Conservation (phyloP, 2,888 invertebrate species). For the Perizoma affinitatum region DNA sequence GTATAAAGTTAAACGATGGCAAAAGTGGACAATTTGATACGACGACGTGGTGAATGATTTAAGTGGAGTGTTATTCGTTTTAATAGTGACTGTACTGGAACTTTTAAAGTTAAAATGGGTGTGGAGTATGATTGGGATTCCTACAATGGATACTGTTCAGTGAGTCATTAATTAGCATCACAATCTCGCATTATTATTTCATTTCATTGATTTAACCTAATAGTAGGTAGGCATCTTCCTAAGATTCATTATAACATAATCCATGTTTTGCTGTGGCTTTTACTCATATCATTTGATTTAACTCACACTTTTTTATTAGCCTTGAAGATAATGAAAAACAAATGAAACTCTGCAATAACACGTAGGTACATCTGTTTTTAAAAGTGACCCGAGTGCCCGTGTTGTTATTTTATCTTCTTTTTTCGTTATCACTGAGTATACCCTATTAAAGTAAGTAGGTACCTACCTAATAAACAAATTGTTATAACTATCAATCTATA, state of each 20-base stretch:
- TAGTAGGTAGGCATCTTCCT: too few species aligned
- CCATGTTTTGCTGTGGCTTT: conserved; percentile 18
- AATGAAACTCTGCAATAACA: conserved; percentile 47
- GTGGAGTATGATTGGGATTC: conserved; percentile 80
- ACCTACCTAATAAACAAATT: not conserved
- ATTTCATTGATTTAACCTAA: conserved; percentile 10
- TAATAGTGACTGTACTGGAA: conserved; percentile 54
- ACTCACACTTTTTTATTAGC: conserved; percentile 12
- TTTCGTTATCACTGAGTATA: not conserved
- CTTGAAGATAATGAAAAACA: conserved; percentile 12
- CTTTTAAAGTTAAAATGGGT: conserved; percentile 69
- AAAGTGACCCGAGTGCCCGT: not conserved
- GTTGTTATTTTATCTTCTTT: not conserved
- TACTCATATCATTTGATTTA: conserved; percentile 7
- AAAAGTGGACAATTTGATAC: conserved; percentile 40
- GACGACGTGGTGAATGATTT: conserved; percentile 54
- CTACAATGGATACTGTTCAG: conserved; percentile 76
- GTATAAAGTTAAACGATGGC: conserved; percentile 48
- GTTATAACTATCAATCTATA: not conserved
- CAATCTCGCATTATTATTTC: conserved; percentile 20
- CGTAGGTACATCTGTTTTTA: conserved; percentile 13
- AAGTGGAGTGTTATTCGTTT: conserved; percentile 45
- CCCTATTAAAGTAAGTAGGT: not conserved
- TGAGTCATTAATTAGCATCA: conserved; percentile 53
- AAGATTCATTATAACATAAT: too few species aligned